Base-by-base conservation (phyloP, 2,113 vertebrate genomes). In the Labeo catla region DNA sequence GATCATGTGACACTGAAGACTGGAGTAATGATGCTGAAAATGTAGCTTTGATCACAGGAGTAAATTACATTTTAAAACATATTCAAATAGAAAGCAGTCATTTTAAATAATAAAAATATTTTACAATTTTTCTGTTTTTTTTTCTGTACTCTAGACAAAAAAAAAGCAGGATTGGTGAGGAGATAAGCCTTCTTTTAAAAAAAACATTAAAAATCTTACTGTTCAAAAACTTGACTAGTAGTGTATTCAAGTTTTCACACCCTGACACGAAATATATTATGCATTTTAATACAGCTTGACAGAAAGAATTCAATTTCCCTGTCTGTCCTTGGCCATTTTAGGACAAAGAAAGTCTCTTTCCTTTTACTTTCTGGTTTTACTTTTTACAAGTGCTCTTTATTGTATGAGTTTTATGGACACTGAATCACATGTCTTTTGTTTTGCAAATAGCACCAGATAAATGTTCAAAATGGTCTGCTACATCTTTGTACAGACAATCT, bases 301-400 rank as follows among this genome's bases (percentile, higher is more conserved):
- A 73, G 66, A 68, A 72, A 49, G 6, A 57, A 11, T 43, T 39
- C 28, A 78, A 28, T 59, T 74, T 23, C 21, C 45, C 6, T 45
- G 12, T n/a, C 36, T 12, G 12, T 49, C 73, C 73, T 63, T 36
- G 7, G 28, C 34, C 36, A 50, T 49, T 21, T 54, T 84, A 83
- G 8, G 16, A 61, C 49, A 39, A 72, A 59, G 76, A 88, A 91
- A 63, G 66, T 19, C 0, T 81, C 23, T 36, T n/a, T 34, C 23
- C 49, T 19, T 65, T 76, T 85, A 57, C 74, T 79, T 88, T 86
- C 19, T 1, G 54, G 36, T 23, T 89, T 83, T 63, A 39, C 6
- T 68, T 86, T 93, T 90, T 77, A 93, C 72, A 83, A 89, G 84
- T 68, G 76, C 50, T 43, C 82, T 91, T 94, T 92, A 92, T 86